Conservation (phyloP, 2,113 vertebrate species). For the Anarhynchus alexandrinus region DNA sequence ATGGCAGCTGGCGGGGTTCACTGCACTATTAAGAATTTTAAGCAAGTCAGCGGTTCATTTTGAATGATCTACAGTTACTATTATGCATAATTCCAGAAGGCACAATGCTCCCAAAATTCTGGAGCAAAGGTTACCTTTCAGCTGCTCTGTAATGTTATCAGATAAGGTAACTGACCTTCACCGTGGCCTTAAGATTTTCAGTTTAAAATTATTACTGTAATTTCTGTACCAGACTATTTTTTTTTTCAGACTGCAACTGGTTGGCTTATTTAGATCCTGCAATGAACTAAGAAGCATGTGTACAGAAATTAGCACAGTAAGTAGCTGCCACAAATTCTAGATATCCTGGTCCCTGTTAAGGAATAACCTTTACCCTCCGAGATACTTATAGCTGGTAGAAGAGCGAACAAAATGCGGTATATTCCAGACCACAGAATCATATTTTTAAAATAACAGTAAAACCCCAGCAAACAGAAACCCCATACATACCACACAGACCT, state of each 20-base stretch:
- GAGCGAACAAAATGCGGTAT: background rate
- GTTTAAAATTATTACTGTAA: background rate
- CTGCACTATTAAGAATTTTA: background rate
- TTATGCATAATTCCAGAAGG: background rate
- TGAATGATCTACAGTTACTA: background rate
- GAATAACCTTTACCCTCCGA: background rate
- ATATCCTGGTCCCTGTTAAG: background rate
- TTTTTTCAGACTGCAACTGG: background rate
- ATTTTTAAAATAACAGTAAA: background rate
- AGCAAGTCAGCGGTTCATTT: background rate
- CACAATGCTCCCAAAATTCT: background rate
- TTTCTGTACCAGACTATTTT: background rate
- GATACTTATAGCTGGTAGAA: background rate
- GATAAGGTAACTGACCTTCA: background rate
- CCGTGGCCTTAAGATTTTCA: background rate
- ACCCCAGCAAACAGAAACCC: background rate
- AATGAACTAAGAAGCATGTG: background rate
- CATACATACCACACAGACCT: background rate
- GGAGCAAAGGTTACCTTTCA: background rate
- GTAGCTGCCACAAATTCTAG: background rate
- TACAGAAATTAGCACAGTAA: background rate
- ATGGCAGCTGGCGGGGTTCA: background rate
- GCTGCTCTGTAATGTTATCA: background rate
- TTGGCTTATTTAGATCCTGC: background rate
- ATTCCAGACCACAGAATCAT: background rate